Evolutionary conservation across 2,113 vertebrate genomes (phyloP).

Genomic region (Proteles cristata): DNA sequence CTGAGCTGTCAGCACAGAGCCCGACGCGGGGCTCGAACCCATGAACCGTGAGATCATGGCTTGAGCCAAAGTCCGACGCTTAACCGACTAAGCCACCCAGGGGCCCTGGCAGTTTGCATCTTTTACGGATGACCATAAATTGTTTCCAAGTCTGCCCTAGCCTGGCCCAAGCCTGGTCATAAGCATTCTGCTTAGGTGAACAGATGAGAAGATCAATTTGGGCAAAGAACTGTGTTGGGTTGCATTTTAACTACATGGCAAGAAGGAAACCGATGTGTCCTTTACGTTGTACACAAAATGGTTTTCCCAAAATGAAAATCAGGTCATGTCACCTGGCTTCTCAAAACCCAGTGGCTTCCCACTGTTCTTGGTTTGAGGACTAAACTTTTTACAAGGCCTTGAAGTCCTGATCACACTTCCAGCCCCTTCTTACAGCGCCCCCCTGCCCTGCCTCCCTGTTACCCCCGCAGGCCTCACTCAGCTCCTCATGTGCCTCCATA

Average conservation of each 20-base stretch:
- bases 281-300: neutral
- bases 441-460: rapidly evolving
- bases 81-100: too few species aligned
- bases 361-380: neutral
- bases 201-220: neutral
- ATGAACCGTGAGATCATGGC: too few species aligned
- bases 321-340: neutral
- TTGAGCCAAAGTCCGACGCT: too few species aligned
- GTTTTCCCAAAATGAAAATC: neutral
- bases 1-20: too few species aligned
- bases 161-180: neutral
- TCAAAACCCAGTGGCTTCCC: neutral
- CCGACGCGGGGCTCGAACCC: too few species aligned
- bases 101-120: too few species aligned
- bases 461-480: neutral
- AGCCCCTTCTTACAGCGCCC: neutral
- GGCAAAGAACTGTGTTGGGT: neutral
- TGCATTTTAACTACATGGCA: neutral
- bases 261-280: neutral
- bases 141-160: neutral
- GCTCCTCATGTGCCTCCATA: neutral
- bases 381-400: neutral
- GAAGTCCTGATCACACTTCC: neutral
- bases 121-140: neutral
- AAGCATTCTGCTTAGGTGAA: neutral